Evolutionary conservation across 2,113 vertebrate genomes (phyloP).

Genomic region (Pangasianodon hypophthalmus): DNA sequence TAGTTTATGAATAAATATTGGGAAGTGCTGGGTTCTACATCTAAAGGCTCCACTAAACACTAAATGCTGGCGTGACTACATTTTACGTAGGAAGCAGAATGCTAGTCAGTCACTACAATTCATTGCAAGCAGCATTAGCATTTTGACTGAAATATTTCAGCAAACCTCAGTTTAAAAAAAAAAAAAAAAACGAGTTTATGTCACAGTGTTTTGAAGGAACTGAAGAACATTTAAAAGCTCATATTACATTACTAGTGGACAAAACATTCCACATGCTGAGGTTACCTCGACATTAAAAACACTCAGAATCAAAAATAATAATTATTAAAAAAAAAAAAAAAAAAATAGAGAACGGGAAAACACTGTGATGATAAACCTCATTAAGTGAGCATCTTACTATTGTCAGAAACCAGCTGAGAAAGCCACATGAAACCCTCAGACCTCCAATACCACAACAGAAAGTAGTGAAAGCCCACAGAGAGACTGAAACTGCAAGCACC

Average conservation of each 20-base stretch:
- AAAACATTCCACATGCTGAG: neutral
- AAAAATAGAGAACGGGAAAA: neutral
- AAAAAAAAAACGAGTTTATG: neutral
- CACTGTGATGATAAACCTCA: neutral
- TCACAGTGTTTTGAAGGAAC: neutral
- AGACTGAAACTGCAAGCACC: conserved; percentile 16
- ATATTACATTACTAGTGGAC: neutral
- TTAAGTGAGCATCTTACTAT: neutral
- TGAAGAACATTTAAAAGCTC: neutral
- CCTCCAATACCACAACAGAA: neutral
- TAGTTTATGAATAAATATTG: neutral
- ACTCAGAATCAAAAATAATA: neutral
- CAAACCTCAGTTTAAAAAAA: neutral
- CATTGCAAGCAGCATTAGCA: neutral
- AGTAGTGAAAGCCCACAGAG: conserved; percentile 5
- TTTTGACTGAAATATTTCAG: neutral
- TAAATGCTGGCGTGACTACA: neutral
- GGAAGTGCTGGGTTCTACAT: neutral
- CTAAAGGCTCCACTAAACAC: neutral
- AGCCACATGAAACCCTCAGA: conserved; percentile 24
- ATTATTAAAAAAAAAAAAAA: neutral
- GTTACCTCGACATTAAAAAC: neutral
- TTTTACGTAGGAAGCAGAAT: neutral
- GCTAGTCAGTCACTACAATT: neutral
- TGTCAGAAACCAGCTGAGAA: neutral